These are phyloP conservation scores for Mythimna lalbum DNA, from an alignment of 2,888 invertebrate genomes.

Conservation along the genomic window DNA sequence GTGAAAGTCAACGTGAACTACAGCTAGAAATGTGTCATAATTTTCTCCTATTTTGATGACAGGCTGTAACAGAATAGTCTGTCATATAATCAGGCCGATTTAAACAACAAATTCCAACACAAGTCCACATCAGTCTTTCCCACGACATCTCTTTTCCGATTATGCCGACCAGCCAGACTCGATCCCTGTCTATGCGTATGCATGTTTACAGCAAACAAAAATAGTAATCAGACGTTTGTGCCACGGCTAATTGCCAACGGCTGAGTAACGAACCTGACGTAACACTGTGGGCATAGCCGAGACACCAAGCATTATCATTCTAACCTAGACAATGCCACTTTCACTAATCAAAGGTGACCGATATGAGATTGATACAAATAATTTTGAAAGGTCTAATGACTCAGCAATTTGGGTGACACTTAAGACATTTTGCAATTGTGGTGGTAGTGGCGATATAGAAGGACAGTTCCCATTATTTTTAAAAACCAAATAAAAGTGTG, in stretches of 20 bases:
- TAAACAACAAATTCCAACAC: slow-evolving; percentile 17
- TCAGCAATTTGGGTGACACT: background rate
- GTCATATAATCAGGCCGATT: too few species aligned
- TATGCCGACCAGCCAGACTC: slow-evolving; percentile 43
- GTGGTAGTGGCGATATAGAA: background rate
- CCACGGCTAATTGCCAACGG: slow-evolving; percentile 80
- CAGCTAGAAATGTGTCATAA: background rate
- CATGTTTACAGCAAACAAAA: slow-evolving; percentile 74
- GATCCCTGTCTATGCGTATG: slow-evolving; percentile 44
- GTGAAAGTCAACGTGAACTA: background rate
- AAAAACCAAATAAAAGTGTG: background rate
- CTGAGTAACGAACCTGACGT: slow-evolving; percentile 63
- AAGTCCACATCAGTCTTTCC: slow-evolving; percentile 11
- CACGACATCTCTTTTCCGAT: slow-evolving; percentile 34
- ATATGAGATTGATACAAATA: background rate
- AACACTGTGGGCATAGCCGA: slow-evolving; percentile 41
- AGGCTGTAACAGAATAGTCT: too few species aligned
- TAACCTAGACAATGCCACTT: slow-evolving; percentile 41
- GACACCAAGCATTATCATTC: slow-evolving; percentile 31
- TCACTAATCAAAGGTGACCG: slow-evolving; percentile 7
- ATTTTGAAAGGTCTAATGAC: background rate
- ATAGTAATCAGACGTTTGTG: slow-evolving; percentile 73
- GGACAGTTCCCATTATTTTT: background rate
- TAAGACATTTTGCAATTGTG: background rate
- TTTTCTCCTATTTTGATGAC: background rate